phyloP scores from a whole-genome alignment of 2,113 vertebrate genomes.

The Ornithorhynchus anatinus region DNA sequence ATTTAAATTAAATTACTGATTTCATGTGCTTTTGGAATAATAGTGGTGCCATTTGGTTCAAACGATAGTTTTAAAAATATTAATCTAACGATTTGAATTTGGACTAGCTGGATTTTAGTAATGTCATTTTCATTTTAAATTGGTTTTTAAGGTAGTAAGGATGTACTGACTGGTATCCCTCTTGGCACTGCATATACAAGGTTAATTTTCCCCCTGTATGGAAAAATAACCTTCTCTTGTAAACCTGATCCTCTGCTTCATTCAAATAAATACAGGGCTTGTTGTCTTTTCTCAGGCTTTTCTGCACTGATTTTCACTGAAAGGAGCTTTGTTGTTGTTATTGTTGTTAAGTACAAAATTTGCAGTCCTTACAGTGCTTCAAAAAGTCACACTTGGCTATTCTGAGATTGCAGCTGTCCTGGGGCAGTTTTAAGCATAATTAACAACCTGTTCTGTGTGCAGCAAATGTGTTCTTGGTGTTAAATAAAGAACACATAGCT shows the following conservation, averaged over 20 bases:
- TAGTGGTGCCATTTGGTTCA: constrained; percentile 48
- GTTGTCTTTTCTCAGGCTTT: no score
- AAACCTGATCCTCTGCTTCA: neutral
- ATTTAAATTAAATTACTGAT: constrained; percentile 58
- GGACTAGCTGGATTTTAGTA: constrained; percentile 17
- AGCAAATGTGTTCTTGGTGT: no score
- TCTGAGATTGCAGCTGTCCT: no score
- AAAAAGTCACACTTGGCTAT: no score
- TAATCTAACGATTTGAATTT: constrained; percentile 51
- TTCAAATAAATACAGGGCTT: neutral
- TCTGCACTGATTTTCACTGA: no score
- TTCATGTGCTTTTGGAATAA: constrained; percentile 57
- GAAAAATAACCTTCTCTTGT: neutral
- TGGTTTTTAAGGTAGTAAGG: constrained; percentile 16
- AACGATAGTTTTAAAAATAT: constrained; percentile 51
- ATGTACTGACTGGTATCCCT: neutral
- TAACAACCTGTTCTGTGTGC: no score
- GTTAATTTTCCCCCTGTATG: neutral
- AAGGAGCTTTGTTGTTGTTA: no score
- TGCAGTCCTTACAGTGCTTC: no score
- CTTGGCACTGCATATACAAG: neutral
- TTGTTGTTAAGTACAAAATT: no score
- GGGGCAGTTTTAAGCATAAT: no score
- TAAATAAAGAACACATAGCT: no score
- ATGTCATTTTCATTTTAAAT: constrained; percentile 33